Evolutionary conservation across 2,113 vertebrate species (phyloP).

Genomic region (Larimichthys polyactis): DNA sequence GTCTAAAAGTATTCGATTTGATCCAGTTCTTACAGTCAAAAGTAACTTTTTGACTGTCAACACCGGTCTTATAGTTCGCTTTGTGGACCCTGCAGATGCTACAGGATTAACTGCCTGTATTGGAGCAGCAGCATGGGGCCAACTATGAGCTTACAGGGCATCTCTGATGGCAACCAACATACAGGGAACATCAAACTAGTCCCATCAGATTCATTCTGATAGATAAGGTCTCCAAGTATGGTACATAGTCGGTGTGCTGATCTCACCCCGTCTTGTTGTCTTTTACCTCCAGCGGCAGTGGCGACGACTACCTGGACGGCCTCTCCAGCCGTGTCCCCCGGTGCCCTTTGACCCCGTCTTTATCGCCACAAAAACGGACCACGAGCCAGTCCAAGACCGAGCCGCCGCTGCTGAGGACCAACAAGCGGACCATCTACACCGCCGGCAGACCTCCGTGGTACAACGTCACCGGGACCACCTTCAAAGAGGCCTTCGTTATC

Average conservation of each 20-base stretch:
- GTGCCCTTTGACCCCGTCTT: constrained; percentile 83
- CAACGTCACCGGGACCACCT: constrained; percentile 91
- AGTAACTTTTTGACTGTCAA: no score
- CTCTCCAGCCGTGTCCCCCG: constrained; percentile 74
- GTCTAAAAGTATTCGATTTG: no score
- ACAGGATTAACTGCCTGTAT: constrained; percentile 33
- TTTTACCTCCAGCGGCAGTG: constrained; percentile 69
- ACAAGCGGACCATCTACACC: constrained; percentile 92
- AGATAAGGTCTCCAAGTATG: background rate
- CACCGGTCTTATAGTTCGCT: background rate
- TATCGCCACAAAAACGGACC: constrained; percentile 86
- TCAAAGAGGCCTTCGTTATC: constrained; percentile 92
- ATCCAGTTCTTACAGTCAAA: background rate
- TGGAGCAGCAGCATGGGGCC: constrained; percentile 52
- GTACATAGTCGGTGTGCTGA: background rate
- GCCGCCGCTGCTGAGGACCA: constrained; percentile 89
- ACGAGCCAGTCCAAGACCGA: constrained; percentile 88
- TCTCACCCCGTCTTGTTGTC: background rate
- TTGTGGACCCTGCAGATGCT: constrained; percentile 40
- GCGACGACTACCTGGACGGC: constrained; percentile 84
- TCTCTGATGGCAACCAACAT: constrained; percentile 81
- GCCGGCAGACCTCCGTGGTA: constrained; percentile 92
- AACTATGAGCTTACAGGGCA: constrained; percentile 79
- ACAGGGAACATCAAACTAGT: background rate
- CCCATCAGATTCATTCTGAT: no score